Evolutionary conservation across 2,888 invertebrate genomes (phyloP), one percentile per base, ranked within the genome.

Genomic region (Myathropa florea): DNA sequence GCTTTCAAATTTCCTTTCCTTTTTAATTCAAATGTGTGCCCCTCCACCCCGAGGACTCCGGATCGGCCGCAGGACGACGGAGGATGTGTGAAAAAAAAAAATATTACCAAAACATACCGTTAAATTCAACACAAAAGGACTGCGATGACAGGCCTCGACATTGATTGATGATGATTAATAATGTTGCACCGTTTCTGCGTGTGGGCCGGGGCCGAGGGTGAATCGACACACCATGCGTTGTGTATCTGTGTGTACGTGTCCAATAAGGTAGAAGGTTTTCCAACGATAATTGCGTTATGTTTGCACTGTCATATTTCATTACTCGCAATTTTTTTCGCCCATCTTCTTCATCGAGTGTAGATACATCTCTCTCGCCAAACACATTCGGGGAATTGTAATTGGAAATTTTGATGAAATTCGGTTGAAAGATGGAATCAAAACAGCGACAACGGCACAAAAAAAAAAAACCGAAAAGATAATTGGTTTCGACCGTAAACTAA

Each of bases 101-200:
- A 71, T 46, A 73, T 57, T 59, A 57, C 71, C 30, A 78, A 28
- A 71, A 3, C 53, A 73, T n/a, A n/a, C 71, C 30, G 63, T 77
- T 81, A 72, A 77, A 81, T 77, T 81, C 72, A 72, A 85, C 77
- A 77, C 59, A 72, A 77, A 81, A 81, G 85, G 85, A 64, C 85
- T 73, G 77, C 55, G 77, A 77, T 81, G 85, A 85, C 85, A 85
- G 72, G 77, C 60, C 77, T 68, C 63, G 92, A 92, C 92, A 91
- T 91, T 92, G 92, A 92, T 92, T 92, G 92, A 92, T 92, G 92
- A 92, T 92, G 92, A 92, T 92, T 91, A 92, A 92, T 92, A 92
- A 91, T 91, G 91, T 90, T 91, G 92, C 90, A 92, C 90, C 46
- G 7, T 18, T 91, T 92, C 91, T 91, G 91, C 91, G 18, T 12